A percentile compares a stretch with the other conserved stretches of the same genome.
Evolutionary conservation across 2,113 vertebrate species (phyloP).

Genomic region (Archocentrus centrarchus): DNA sequence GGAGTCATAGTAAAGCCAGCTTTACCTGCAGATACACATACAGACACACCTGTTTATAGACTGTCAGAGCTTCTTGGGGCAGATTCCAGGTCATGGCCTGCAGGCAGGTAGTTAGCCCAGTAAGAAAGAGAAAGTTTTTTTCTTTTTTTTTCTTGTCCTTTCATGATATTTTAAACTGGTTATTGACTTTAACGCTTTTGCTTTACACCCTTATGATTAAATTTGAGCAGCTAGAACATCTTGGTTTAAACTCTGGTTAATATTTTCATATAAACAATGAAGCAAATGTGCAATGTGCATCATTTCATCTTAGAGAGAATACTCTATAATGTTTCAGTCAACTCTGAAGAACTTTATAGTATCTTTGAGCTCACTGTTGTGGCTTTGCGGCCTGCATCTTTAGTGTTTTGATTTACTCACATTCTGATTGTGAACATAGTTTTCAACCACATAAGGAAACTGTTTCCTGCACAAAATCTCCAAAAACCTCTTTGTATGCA

Average conservation of each 20-base stretch:
- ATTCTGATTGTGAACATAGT: not conserved
- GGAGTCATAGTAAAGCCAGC: conserved; percentile 11
- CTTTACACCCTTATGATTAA: not conserved
- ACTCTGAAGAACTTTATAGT: not conserved
- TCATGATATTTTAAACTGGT: not conserved
- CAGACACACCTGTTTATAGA: not conserved
- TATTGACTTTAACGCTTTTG: not conserved
- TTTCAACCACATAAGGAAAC: conserved; percentile 1
- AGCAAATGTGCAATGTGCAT: not conserved
- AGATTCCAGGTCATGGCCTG: conserved; percentile 57
- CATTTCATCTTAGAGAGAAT: not conserved
- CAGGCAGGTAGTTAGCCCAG: conserved; percentile 14
- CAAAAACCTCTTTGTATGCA: not conserved
- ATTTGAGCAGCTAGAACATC: not conserved
- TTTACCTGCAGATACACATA: not conserved
- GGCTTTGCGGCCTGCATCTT: not conserved
- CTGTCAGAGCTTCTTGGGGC: not conserved
- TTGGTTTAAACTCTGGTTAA: not conserved
- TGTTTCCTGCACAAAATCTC: not conserved
- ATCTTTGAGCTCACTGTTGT: not conserved
- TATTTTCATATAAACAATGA: not conserved
- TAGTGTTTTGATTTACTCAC: not conserved
- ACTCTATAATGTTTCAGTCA: not conserved
- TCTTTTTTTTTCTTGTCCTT: not conserved
- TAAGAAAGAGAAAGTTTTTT: not conserved